A percentile compares a stretch with the other conserved stretches of the same genome.
phyloP scores from a whole-genome alignment of 2,113 vertebrate species.

The Apus apus region DNA sequence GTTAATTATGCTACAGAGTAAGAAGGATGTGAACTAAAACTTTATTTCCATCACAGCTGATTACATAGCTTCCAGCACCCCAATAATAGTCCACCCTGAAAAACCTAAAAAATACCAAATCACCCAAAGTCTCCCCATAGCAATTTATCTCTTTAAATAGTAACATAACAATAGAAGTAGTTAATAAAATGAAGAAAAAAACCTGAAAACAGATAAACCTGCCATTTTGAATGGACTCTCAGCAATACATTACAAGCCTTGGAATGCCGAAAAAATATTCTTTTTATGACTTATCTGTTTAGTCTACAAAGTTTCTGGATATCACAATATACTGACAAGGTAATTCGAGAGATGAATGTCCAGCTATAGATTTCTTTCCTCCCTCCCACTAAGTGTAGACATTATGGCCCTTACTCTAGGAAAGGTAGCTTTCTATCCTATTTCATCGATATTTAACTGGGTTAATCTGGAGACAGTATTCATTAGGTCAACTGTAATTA shows the following conservation, averaged over 20 bases:
- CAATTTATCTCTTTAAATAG: not conserved
- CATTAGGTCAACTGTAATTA: not conserved
- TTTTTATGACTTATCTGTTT: not conserved
- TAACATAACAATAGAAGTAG: not conserved
- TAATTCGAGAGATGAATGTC: not conserved
- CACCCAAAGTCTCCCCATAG: not conserved
- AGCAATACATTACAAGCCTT: not conserved
- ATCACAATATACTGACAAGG: not conserved
- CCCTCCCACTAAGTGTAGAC: not conserved
- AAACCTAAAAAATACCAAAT: not conserved
- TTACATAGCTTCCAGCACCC: not conserved
- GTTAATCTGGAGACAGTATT: not conserved
- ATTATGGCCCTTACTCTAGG: fast-evolving
- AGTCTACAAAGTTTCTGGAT: not conserved
- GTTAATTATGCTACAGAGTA: not conserved
- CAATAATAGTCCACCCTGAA: not conserved
- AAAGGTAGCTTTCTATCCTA: not conserved
- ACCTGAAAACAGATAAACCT: not conserved
- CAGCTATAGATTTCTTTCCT: not conserved
- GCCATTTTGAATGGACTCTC: not conserved
- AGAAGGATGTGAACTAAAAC: not conserved
- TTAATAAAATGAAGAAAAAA: not conserved
- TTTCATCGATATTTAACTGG: not conserved
- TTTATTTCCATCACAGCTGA: not conserved
- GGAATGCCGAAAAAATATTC: not conserved